Base-by-base conservation (phyloP, 30 jellyfish, hydroid and myxozoan genomes). In the Aurelia sp. region DNA sequence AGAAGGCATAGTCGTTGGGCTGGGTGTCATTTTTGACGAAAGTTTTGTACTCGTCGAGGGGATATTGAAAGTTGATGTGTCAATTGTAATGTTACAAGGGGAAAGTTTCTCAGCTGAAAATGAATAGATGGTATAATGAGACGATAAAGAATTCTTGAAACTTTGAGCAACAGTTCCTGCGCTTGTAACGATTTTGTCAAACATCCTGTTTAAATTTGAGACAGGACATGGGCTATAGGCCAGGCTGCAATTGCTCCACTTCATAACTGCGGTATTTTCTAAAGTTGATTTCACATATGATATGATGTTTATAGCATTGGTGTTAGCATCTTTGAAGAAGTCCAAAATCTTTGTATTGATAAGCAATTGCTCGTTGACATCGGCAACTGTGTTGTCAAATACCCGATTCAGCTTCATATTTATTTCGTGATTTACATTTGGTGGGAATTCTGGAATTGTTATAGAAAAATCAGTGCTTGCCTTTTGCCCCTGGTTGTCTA, bases 221-320 rank as follows among this genome's bases (percentile, higher is more conserved):
- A 41, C 31, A 11, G 89, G 88, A 55, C 98, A 93, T 15, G 93
- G 93, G 44, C 74, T 82, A 67, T 86, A 81, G n/a, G 88, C 52
- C 30, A 88, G 63, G 57, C 96, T 67, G 70, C 98, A 90, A 68
- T 95, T 95, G 78, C 96, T 89, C 98, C 98, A 95, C 19, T 60
- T 37, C 53, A 86, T 55, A 44, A 44, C 72, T 6, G 81, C 81
- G 1, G 33, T 65, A 20, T 69, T 89, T 31, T 48, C 86, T 8
- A 62, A 53, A 31, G 71, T 64, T 0, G 69, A 71, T 3, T 88
- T 85, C 48, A 41, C 21, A 86, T 76, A 95, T 12, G 94, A 78
- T 13, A 89, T 58, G 13, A 90, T 67, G 40, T 77, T 70, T 41
- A 95, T 70, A 20, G 71, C 78, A 10, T 90, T 72, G 17, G 78